These are phyloP conservation scores for Rhodinocichla rosea DNA, from an alignment of 2,113 vertebrate genomes.

Conservation along the genomic window DNA sequence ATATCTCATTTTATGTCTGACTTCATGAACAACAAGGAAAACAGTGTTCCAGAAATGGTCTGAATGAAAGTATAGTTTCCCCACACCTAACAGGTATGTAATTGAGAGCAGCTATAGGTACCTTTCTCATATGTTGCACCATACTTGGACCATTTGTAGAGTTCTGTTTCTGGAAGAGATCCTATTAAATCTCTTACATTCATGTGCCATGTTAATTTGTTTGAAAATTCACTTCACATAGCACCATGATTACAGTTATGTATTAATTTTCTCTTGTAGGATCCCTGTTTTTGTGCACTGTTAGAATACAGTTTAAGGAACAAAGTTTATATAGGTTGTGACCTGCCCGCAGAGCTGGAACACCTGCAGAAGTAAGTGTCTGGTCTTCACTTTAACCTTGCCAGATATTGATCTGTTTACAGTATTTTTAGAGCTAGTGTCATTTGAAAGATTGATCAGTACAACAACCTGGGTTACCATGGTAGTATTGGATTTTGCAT, in stretches of 20 bases:
- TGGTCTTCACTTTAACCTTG: background rate
- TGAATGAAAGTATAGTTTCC: background rate
- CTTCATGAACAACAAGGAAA: background rate
- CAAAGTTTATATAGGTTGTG: conserved; percentile 84
- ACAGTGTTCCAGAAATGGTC: background rate
- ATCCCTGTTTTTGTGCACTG: conserved; percentile 84
- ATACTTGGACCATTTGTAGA: background rate
- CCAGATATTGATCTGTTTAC: background rate
- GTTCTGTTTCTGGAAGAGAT: background rate
- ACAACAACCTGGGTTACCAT: background rate
- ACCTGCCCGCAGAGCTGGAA: conserved; percentile 78
- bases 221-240: background rate
- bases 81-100: fast-evolving
- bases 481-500: background rate
- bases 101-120: background rate
- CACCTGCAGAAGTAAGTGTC: conserved; percentile 60
- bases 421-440: background rate
- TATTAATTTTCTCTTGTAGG: conserved; percentile 68
- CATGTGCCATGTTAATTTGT: background rate
- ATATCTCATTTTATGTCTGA: background rate
- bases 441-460: background rate
- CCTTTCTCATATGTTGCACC: background rate
- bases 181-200: background rate
- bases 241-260: background rate
- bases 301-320: conserved; percentile 85